Conservation (phyloP, 2,113 vertebrate species). For the Cryptotis parvus region DNA sequence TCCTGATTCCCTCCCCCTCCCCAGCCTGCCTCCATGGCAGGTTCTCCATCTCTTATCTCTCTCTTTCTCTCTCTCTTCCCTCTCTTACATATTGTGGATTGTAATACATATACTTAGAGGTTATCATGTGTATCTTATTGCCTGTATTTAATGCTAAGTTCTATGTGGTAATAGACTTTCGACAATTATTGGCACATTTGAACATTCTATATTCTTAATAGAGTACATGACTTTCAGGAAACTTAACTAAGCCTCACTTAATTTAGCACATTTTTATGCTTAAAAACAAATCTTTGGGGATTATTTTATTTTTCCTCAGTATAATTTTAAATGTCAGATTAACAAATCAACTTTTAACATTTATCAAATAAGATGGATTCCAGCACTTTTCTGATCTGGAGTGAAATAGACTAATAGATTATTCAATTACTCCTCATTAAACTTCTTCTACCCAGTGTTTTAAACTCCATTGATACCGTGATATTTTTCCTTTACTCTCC, state of each 20-base stretch:
- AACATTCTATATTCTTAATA: neutral
- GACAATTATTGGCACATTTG: no score
- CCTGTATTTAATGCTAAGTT: no score
- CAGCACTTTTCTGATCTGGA: neutral
- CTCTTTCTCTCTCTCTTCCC: no score
- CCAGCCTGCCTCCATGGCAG: no score
- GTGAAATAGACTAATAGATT: neutral
- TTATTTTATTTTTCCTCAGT: neutral
- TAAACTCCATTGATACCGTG: neutral
- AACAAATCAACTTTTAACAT: neutral
- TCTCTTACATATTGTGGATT: no score
- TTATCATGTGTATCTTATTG: no score
- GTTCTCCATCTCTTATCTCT: no score
- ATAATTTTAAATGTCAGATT: neutral
- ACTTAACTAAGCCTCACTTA: neutral
- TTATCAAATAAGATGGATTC: neutral
- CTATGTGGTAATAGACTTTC: no score
- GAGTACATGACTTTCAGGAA: neutral
- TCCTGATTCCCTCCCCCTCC: no score
- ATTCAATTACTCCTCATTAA: neutral
- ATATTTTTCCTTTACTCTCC: neutral
- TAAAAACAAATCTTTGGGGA: neutral
- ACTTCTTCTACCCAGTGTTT: conserved; percentile 17
- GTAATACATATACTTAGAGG: no score
- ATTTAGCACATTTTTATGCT: neutral